A percentile compares a stretch with the other conserved stretches of the same genome.
phyloP scores from a whole-genome alignment of 2,888 invertebrate genomes.

The Ectropis crepuscularia region DNA sequence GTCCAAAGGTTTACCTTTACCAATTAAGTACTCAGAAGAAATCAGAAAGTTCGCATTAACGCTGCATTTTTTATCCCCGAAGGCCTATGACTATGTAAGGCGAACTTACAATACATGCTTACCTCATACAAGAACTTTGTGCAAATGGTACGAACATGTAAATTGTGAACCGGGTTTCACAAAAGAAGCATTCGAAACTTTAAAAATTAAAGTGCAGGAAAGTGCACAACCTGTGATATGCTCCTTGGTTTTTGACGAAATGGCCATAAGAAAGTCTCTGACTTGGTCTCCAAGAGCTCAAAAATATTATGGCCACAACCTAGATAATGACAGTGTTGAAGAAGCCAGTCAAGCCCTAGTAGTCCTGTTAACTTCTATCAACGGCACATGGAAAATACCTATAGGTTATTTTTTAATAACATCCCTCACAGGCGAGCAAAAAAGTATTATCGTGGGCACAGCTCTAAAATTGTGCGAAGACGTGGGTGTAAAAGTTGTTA shows the following conservation, averaged over 20 bases:
- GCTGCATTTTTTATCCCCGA: neutral
- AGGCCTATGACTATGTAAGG: neutral
- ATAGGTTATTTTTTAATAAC: neutral
- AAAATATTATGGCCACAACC: neutral
- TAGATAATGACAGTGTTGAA: neutral
- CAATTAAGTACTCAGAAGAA: too few species aligned
- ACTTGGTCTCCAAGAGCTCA: neutral
- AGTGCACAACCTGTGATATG: neutral
- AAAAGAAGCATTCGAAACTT: conserved; percentile 1
- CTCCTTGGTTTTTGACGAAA: conserved; percentile 6
- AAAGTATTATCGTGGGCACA: neutral
- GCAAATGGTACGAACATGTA: conserved; percentile 3
- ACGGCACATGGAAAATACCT: neutral
- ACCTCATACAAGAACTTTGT: conserved; percentile 8
- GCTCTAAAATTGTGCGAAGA: neutral
- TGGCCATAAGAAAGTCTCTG: conserved; percentile 9
- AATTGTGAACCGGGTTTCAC: conserved; percentile 7
- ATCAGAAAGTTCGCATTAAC: conserved; percentile 8
- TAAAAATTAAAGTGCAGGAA: conserved; percentile 3
- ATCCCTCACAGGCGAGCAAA: neutral
- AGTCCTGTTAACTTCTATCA: neutral
- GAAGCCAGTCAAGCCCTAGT: neutral
- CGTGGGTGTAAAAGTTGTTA: neutral
- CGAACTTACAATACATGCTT: conserved; percentile 5
- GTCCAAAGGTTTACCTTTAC: too few species aligned